Evolutionary conservation across 2,113 vertebrate genomes (phyloP), one percentile per base, ranked within the genome.

Genomic region (Atherinomorus stipes): DNA sequence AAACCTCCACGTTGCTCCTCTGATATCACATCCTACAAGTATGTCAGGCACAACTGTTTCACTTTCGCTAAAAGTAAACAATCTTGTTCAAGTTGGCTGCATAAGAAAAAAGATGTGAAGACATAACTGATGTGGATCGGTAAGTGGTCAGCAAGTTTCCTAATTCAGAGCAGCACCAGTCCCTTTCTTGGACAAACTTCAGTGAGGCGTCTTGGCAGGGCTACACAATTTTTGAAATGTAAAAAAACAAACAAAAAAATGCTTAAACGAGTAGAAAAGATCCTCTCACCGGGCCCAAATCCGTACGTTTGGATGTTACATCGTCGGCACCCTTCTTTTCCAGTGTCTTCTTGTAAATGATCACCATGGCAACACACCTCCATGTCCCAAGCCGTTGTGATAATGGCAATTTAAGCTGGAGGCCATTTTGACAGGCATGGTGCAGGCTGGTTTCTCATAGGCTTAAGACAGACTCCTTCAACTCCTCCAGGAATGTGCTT

Each of bases 271-370:
- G 50, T 15, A 66, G 50, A 47, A 80, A 74, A 47, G 19, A 65
- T 69, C 16, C 4, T 71, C 95, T 96, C 86, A 97, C 96, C 95
- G 85, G 90, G 88, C 93, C 94, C 88, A 94, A 92, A 82, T 85
- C 69, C 42, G 85, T 80, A 53, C 65, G 85, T 89, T 88, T 91
- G 88, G 93, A 77, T 74, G 89, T 92, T 93, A 95, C 62, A 70
- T 95, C 95, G 84, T 95, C 94, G 38, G 89, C 93, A 59, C 85
- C 90, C 94, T 95, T 94, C 92, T 95, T 95, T 87, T 94, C 93
- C 94, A 95, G 92, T 90, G 92, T 93, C 95, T 95, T 95, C 90
- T 95, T 93, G 90, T 94, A 95, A 93, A 96, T 95, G 92, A 96
- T 96, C 91, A 97, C 95, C 96, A 96, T 96, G 93, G 91, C 94